These are phyloP conservation scores for Pedicia rivosa DNA, from an alignment of 2,888 invertebrate species.

Conservation along the genomic window DNA sequence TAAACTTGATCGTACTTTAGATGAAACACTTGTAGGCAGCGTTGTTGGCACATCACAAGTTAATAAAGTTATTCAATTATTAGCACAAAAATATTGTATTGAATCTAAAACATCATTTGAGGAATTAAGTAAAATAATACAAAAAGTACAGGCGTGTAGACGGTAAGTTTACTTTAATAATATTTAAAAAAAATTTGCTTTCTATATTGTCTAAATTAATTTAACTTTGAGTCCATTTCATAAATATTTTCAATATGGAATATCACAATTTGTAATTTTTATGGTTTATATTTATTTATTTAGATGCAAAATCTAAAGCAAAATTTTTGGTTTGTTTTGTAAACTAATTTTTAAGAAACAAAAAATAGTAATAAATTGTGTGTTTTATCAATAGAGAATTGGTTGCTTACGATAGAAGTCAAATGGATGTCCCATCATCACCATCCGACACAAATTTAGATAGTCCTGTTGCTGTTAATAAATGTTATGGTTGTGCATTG, in stretches of 20 bases:
- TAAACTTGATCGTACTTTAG: slow-evolving; percentile 44
- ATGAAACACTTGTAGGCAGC: slow-evolving; percentile 32
- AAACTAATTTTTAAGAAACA: too few species aligned
- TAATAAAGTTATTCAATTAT: slow-evolving; percentile 81
- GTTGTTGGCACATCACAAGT: slow-evolving; percentile 45
- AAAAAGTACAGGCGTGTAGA: slow-evolving; percentile 84
- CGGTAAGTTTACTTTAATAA: slow-evolving; percentile 24
- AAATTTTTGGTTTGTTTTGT: too few species aligned
- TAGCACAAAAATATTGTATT: slow-evolving; percentile 88
- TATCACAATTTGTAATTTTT: too few species aligned
- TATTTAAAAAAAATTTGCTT: background rate
- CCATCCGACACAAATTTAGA: slow-evolving; percentile 17
- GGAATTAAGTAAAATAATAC: slow-evolving; percentile 77
- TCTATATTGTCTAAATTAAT: background rate
- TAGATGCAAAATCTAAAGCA: too few species aligned
- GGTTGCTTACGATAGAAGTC: slow-evolving; percentile 77
- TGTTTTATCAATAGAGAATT: slow-evolving; percentile 57
- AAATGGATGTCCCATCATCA: slow-evolving; percentile 39
- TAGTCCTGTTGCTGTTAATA: slow-evolving; percentile 32
- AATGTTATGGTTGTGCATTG: slow-evolving; percentile 77
- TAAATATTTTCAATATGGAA: too few species aligned
- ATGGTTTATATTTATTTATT: too few species aligned
- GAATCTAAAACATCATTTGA: slow-evolving; percentile 93
- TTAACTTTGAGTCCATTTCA: too few species aligned
- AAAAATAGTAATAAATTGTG: too few species aligned